Percentiles rank a stretch among this genome's conserved stretches.
Evolutionary conservation across 2,797 vertebrate species (phyloP).

Genomic region (Calcarius lapponicus): DNA sequence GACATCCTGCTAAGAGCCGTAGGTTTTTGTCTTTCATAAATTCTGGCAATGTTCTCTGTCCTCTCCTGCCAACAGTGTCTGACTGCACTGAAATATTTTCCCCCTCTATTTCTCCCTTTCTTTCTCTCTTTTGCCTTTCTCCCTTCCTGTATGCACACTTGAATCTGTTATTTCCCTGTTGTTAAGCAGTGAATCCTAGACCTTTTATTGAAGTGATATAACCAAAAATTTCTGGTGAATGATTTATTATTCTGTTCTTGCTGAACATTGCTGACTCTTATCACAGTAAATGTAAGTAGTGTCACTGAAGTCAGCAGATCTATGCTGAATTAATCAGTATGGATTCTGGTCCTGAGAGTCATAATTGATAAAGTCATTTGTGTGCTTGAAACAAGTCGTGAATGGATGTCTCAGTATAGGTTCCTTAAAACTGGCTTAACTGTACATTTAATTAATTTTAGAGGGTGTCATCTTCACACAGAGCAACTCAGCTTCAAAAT

Average conservation of each 20-base stretch:
- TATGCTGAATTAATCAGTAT: slow-evolving; percentile 44
- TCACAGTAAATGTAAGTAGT: neutral
- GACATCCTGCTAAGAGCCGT: neutral
- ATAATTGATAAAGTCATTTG: neutral
- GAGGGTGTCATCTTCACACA: neutral
- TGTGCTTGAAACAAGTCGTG: neutral
- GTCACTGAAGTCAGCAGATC: slow-evolving; percentile 32
- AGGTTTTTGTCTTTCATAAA: neutral
- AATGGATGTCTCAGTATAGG: neutral
- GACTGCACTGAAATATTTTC: neutral
- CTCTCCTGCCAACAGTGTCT: neutral
- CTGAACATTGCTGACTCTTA: slow-evolving; percentile 4
- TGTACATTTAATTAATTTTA: neutral
- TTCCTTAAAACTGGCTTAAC: neutral
- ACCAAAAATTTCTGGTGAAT: neutral
- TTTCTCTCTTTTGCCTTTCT: neutral
- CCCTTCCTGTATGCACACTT: neutral
- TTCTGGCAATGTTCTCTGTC: neutral
- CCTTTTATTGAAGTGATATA: neutral
- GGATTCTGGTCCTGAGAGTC: neutral
- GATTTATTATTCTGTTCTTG: neutral
- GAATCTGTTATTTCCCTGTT: neutral
- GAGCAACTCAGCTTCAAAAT: neutral
- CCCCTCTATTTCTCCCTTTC: neutral
- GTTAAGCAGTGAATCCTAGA: neutral